Evolutionary conservation across 2,797 vertebrate genomes (phyloP).

Genomic region (Pachyuromys duprasi): DNA sequence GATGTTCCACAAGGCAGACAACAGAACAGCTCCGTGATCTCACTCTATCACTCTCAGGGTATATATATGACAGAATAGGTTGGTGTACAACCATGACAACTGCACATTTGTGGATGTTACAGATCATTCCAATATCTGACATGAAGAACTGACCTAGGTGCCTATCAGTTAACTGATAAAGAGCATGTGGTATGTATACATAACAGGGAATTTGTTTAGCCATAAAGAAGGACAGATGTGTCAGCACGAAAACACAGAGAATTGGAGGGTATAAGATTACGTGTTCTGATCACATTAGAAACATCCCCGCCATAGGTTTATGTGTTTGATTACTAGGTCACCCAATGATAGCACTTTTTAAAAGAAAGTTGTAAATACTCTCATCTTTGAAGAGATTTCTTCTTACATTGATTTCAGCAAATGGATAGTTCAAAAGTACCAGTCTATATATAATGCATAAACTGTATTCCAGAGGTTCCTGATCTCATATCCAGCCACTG

Average conservation of each 20-base stretch:
- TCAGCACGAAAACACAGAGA: neutral
- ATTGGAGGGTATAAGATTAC: neutral
- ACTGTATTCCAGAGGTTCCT: neutral
- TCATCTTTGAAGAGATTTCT: neutral
- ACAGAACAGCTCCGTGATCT: neutral
- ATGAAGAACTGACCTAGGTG: neutral
- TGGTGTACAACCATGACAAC: neutral
- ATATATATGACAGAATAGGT: neutral
- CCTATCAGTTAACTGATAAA: neutral
- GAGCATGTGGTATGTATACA: neutral
- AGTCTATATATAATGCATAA: neutral
- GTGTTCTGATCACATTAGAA: neutral
- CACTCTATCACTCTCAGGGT: neutral
- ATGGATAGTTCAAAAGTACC: neutral
- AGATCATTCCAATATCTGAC: neutral
- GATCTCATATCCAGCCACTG: neutral
- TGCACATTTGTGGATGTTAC: neutral
- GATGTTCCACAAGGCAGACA: neutral
- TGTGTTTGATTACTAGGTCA: neutral
- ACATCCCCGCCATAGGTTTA: fast-evolving
- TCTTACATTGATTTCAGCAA: neutral
- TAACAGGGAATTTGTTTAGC: neutral
- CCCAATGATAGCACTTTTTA: too few species aligned
- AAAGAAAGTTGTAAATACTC: neutral
- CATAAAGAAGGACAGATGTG: neutral